Conservation (phyloP, 2,113 vertebrate genomes). For the Tyrannus savana region DNA sequence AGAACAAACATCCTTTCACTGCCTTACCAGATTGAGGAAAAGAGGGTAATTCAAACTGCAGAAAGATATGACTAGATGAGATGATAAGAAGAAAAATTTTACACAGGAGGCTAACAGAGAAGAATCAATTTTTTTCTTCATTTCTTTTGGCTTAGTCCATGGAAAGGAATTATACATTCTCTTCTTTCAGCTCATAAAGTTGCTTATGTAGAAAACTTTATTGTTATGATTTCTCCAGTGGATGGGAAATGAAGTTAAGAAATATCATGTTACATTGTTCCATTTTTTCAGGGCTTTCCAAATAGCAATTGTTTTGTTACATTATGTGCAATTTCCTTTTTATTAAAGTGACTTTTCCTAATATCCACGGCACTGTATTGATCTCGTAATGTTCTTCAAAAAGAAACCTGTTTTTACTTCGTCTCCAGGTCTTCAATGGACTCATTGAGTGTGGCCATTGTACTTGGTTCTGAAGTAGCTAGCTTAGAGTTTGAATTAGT, state of each 20-base stretch:
- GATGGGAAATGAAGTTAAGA: slow-evolving; percentile 66
- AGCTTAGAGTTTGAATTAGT: slow-evolving; percentile 58
- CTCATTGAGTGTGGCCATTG: slow-evolving; percentile 55
- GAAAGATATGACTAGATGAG: slow-evolving; percentile 86
- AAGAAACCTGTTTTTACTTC: slow-evolving; percentile 52
- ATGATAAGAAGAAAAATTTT: slow-evolving; percentile 82
- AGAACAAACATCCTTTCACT: slow-evolving; percentile 96
- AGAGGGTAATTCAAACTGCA: slow-evolving; percentile 88
- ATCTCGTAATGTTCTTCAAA: slow-evolving; percentile 45
- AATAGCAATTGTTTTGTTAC: slow-evolving; percentile 59
- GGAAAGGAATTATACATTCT: slow-evolving; percentile 60
- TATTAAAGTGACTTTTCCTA: slow-evolving; percentile 53
- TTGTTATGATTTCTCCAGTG: slow-evolving; percentile 60
- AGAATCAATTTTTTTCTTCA: slow-evolving; percentile 78
- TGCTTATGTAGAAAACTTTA: slow-evolving; percentile 66
- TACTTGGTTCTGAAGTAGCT: slow-evolving; percentile 46
- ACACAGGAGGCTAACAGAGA: slow-evolving; percentile 78
- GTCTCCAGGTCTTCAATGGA: slow-evolving; percentile 42
- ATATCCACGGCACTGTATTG: slow-evolving; percentile 27
- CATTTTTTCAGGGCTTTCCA: slow-evolving; percentile 46
- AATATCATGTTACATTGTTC: slow-evolving; percentile 37
- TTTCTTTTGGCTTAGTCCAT: slow-evolving; percentile 59
- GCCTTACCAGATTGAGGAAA: slow-evolving; percentile 85
- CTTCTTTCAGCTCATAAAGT: slow-evolving; percentile 64
- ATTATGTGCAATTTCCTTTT: slow-evolving; percentile 62